Evolutionary conservation across 1,140 invertebrate species (phyloP).

Genomic region (Sycophila sp.): DNA sequence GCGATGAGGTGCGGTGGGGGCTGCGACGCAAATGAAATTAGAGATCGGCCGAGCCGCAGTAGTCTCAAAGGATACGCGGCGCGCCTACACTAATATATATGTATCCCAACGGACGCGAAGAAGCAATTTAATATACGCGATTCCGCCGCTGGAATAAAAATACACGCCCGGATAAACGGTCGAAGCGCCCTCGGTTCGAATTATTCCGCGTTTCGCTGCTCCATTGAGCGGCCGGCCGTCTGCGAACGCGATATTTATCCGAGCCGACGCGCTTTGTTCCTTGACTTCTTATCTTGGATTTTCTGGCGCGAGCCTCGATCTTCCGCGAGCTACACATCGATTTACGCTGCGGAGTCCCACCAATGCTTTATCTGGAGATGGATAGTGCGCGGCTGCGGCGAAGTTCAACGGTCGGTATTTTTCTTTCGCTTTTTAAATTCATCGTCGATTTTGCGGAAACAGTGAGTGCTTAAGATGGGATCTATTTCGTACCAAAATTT

Average conservation of each 20-base stretch:
- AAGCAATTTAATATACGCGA: constrained; percentile 8
- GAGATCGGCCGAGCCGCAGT: background rate
- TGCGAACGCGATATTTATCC: background rate
- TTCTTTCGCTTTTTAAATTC: too few relatives aligned
- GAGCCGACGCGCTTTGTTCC: background rate
- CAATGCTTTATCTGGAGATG: too few relatives aligned
- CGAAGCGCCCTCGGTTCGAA: background rate
- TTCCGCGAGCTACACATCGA: too few relatives aligned
- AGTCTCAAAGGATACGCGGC: constrained; percentile 6
- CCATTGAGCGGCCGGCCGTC: too few relatives aligned
- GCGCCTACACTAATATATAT: constrained; percentile 7
- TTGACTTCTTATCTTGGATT: background rate
- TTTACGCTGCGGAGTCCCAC: too few relatives aligned
- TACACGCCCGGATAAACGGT: background rate
- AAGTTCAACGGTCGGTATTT: too few relatives aligned
- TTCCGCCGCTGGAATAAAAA: background rate
- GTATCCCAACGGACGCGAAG: background rate
- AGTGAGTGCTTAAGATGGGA: too few relatives aligned
- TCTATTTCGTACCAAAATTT: too few relatives aligned
- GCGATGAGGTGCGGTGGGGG: too few relatives aligned
- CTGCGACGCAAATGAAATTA: constrained; percentile 8
- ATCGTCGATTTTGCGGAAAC: too few relatives aligned
- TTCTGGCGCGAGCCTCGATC: too few relatives aligned
- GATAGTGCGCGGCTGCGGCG: too few relatives aligned
- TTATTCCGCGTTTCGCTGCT: background rate